phyloP scores from a whole-genome alignment of 2,113 vertebrate genomes.

The Sinocyclocheilus grahami region DNA sequence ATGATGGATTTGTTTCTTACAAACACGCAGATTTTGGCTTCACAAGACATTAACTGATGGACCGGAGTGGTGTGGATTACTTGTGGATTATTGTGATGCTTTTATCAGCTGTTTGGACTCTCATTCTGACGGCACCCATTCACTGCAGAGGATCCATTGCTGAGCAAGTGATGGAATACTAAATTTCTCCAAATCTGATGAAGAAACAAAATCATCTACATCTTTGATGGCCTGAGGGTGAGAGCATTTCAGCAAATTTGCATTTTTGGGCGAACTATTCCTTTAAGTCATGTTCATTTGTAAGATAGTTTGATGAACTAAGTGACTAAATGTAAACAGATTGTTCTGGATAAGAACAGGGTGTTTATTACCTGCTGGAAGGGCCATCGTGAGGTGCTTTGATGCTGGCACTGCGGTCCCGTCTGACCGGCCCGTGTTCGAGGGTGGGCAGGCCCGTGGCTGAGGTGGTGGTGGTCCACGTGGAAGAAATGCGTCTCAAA shows the following conservation, averaged over 20 bases:
- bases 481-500: constrained; percentile 90
- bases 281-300: not conserved
- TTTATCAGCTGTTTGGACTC: no score
- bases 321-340: not conserved
- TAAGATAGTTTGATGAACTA: not conserved
- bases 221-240: no score
- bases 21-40: not conserved
- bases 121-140: not conserved
- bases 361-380: constrained; percentile 79
- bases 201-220: no score
- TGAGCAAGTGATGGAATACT: not conserved
- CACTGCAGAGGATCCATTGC: not conserved
- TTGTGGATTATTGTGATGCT: no score
- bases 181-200: not conserved
- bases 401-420: constrained; percentile 90
- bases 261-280: not conserved
- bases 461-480: constrained; percentile 98
- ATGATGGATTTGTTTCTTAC: not conserved
- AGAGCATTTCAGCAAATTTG: no score
- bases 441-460: constrained; percentile 95
- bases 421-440: constrained; percentile 89
- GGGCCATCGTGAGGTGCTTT: constrained; percentile 84
- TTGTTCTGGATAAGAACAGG: not conserved
- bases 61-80: no score
- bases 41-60: not conserved